A percentile compares a stretch with the other conserved stretches of the same genome.
Evolutionary conservation across 2,888 invertebrate genomes (phyloP).

Genomic region (Camponotus fellah): DNA sequence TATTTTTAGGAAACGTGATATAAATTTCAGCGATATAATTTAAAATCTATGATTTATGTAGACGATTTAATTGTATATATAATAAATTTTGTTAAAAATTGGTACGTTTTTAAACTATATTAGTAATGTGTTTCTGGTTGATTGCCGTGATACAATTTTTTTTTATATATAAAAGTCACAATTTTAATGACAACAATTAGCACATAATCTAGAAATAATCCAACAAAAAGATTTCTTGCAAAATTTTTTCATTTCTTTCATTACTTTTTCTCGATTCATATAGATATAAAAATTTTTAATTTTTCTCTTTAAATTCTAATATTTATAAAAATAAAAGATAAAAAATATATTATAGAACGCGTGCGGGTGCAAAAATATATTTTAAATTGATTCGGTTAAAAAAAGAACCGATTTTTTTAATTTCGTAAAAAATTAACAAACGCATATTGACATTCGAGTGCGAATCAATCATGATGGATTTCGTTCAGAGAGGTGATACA

Average conservation of each 20-base stretch:
- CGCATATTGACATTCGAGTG: not conserved
- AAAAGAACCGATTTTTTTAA: not conserved
- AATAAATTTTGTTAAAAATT: not conserved
- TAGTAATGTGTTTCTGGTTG: constrained; percentile 5
- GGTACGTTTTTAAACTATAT: constrained; percentile 11
- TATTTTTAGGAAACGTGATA: constrained; percentile 24
- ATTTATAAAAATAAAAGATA: no score
- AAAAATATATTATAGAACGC: no score
- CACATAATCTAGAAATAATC: not conserved
- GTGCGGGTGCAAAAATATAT: not conserved
- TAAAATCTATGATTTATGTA: constrained; percentile 6
- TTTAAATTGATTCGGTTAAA: constrained; percentile 27
- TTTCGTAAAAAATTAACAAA: not conserved
- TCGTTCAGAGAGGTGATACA: not conserved
- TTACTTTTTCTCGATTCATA: not conserved
- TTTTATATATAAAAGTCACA: no score
- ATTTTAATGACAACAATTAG: not conserved
- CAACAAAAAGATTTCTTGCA: not conserved
- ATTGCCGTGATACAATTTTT: no score
- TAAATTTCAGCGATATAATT: constrained; percentile 37
- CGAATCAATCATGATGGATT: not conserved
- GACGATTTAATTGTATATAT: constrained; percentile 31
- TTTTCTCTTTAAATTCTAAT: no score
- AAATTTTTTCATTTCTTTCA: not conserved
- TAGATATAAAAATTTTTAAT: not conserved